Evolutionary conservation across 2,888 invertebrate genomes (phyloP).

Genomic region (Acrocyrtus sp.): DNA sequence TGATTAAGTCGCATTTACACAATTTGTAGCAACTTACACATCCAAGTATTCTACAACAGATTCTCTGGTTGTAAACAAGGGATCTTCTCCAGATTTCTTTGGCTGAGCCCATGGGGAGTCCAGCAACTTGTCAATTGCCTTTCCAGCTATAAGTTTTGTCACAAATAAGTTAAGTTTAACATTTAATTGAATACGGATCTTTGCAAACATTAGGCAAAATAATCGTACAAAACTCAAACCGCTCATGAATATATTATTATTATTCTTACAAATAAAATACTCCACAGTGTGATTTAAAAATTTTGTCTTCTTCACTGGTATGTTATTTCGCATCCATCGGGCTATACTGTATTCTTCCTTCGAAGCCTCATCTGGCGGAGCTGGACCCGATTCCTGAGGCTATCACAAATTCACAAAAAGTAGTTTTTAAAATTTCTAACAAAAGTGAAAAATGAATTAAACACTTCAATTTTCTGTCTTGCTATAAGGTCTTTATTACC

Average conservation of each 20-base stretch:
- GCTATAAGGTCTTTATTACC: constrained; percentile 67
- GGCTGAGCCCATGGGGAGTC: constrained; percentile 87
- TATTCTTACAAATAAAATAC: constrained; percentile 87
- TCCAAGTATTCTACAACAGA: constrained; percentile 84
- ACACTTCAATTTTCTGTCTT: not conserved
- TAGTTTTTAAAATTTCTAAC: not conserved
- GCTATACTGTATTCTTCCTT: constrained; percentile 94
- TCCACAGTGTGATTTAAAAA: constrained; percentile 96
- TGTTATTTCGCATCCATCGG: constrained; percentile 92
- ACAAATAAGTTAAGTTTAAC: constrained; percentile 8
- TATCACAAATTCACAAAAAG: constrained; percentile 5
- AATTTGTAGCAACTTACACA: constrained; percentile 65
- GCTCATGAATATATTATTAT: not conserved
- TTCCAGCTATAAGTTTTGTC: constrained; percentile 71
- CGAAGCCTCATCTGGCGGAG: constrained; percentile 75
- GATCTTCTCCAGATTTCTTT: constrained; percentile 71
- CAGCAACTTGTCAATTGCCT: constrained; percentile 91
- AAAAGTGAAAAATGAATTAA: constrained; percentile 9
- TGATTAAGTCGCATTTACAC: not conserved
- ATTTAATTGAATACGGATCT: constrained; percentile 5
- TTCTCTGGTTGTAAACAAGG: constrained; percentile 83
- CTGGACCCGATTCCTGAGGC: constrained; percentile 42
- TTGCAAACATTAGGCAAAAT: not conserved
- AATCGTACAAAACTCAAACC: not conserved
- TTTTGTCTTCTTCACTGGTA: constrained; percentile 94